Evolutionary conservation across 1,140 invertebrate genomes (phyloP).

Genomic region (Heliothis subflexa): DNA sequence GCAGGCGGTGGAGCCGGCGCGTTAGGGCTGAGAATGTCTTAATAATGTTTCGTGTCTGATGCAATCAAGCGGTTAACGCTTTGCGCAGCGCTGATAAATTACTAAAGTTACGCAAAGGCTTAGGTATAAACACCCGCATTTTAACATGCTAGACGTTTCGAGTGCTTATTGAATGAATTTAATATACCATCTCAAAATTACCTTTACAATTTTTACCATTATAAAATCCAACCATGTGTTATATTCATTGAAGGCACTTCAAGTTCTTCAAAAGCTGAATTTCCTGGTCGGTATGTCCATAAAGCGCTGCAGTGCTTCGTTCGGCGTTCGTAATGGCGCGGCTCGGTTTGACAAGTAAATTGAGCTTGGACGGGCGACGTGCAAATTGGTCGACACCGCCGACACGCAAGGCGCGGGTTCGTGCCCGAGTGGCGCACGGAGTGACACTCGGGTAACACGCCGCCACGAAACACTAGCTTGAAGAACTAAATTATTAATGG

Average conservation of each 20-base stretch:
- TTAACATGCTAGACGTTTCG: neutral
- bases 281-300: neutral
- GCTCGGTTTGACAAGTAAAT: constrained; percentile 75
- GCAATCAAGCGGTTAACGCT: constrained; percentile 39
- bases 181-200: neutral
- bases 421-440: constrained; percentile 25
- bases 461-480: constrained; percentile 32
- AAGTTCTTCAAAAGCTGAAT: neutral
- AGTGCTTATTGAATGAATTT: neutral
- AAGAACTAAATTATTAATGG: constrained; percentile 39
- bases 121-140: neutral
- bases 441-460: constrained; percentile 46
- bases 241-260: too few species aligned
- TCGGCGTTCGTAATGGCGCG: constrained; percentile 50
- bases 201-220: neutral
- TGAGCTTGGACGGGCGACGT: constrained; percentile 71
- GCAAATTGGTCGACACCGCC: constrained; percentile 71
- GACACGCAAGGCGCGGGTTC: constrained; percentile 58
- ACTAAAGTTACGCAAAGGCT: neutral
- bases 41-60: constrained; percentile 56
- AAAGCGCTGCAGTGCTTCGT: constrained; percentile 31
- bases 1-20: constrained; percentile 55
- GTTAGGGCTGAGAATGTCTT: constrained; percentile 69
- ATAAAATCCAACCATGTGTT: neutral
- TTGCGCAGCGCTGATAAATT: constrained; percentile 6